phyloP scores from a whole-genome alignment of 2,797 vertebrate genomes.

The Squalus acanthias region DNA sequence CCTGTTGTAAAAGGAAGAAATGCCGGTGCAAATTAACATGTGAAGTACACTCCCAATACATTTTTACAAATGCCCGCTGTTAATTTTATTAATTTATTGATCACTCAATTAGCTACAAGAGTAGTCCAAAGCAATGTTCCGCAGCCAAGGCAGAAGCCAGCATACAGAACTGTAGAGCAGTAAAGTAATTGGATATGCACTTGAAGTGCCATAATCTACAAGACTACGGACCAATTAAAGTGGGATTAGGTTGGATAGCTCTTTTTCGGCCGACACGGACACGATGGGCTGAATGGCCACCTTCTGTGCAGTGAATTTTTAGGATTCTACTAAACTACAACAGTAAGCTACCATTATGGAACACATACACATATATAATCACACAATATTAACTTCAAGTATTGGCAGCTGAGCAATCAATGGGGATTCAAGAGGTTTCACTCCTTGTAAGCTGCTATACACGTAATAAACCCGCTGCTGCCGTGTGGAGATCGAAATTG shows the following conservation, averaged over 20 bases:
- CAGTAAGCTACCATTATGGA: neutral
- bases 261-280: too few species aligned
- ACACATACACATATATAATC: neutral
- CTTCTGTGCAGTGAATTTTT: too few species aligned
- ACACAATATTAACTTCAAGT: neutral
- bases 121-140: neutral
- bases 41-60: neutral
- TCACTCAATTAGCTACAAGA: neutral
- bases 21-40: neutral
- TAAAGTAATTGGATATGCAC: neutral
- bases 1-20: slow-evolving; percentile 56
- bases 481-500: too few species aligned
- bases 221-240: too few species aligned
- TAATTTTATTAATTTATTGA: neutral
- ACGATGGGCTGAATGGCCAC: too few species aligned
- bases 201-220: too few species aligned
- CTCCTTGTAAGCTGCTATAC: too few species aligned
- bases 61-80: neutral
- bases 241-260: too few species aligned
- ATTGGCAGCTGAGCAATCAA: neutral
- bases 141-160: neutral
- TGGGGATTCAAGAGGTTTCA: neutral
- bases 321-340: too few species aligned
- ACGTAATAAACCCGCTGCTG: too few species aligned
- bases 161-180: too few species aligned